Base-by-base conservation (phyloP, 2,888 invertebrate species). In the Lissonota sp. region DNA sequence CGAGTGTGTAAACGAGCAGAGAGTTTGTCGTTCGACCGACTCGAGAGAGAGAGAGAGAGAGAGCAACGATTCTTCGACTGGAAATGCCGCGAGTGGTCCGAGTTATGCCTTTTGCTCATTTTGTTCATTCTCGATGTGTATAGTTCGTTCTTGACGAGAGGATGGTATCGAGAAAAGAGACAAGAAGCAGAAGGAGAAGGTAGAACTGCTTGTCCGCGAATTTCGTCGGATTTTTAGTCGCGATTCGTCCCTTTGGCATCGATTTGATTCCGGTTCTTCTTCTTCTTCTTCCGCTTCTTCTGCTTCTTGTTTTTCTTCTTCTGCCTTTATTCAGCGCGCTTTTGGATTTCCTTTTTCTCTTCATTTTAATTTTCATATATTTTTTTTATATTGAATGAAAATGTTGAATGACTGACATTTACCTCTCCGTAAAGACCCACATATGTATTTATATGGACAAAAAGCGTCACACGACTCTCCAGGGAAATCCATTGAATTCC, bases 141-240 rank as follows among this genome's bases (percentile, higher is more conserved):
- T 49, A 4, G 44, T 7, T 49, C 40, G 49, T 16, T 49, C 40
- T 12, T 58, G 49, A 49, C 49, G 49, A 60, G 49, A 10, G 7
- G n/a, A 60, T 26, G 3, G 46, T 8, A 49, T 69, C 37, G 57
- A 46, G 37, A 16, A 12, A 10, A 51, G 37, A 12, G 64, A 7
- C 4, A 8, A 5, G 42, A 40, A 58, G 26, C 12, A 12, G 44
- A 14, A 39, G 46, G 37, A 14, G 49, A 5, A 40, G 67, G 42
- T 37, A 0, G 14, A 7, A 6, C 39, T 71, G 57, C 53, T 78
- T 60, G 69, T 69, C 26, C 74, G 70, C 44, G 74, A 70, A 74
- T 79, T 79, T 79, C 46, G 64, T 70, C 42, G 69, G 64, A 70
- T 79, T 79, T 74, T 74, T 70, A 79, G 70, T 70, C 63, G 51